Percentiles rank a stretch among this genome's conserved stretches.
phyloP scores from a whole-genome alignment of 53 echinoderm and acorn worm species.

The Apostichopus leukothele region DNA sequence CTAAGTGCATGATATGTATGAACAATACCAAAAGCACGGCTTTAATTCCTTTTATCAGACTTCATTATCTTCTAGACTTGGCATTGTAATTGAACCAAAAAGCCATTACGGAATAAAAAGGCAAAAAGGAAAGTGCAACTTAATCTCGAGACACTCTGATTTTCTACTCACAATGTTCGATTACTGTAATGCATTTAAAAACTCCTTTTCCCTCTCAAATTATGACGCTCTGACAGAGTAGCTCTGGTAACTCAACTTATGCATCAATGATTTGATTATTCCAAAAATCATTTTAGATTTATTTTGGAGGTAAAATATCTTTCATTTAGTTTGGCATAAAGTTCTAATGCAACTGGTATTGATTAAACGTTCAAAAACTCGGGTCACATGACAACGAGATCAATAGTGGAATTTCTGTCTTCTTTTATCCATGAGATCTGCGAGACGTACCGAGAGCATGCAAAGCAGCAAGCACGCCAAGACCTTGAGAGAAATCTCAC shows the following conservation, averaged over 20 bases:
- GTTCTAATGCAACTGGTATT: conserved; percentile 32
- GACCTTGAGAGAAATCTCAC: not conserved
- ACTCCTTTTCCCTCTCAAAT: not conserved
- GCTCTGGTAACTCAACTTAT: not conserved
- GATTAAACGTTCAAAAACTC: conserved; percentile 23
- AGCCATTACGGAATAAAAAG: not conserved
- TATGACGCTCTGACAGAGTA: not conserved
- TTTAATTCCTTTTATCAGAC: too few species aligned
- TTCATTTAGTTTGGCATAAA: not conserved
- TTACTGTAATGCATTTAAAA: not conserved
- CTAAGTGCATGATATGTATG: too few species aligned
- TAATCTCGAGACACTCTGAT: not conserved
- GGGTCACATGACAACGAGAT: conserved; percentile 22
- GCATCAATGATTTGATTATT: not conserved
- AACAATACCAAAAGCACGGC: too few species aligned
- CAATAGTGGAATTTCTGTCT: not conserved
- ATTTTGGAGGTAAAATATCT: not conserved
- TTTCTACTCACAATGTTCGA: not conserved
- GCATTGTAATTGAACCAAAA: not conserved
- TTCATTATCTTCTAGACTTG: too few species aligned
- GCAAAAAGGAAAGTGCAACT: not conserved
- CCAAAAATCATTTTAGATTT: not conserved
- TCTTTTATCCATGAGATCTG: not conserved
- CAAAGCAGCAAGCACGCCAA: not conserved
- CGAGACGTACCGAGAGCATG: not conserved